Percentiles rank a stretch among this genome's conserved stretches.
phyloP scores from a whole-genome alignment of 2,113 vertebrate genomes.

The Sander lucioperca region DNA sequence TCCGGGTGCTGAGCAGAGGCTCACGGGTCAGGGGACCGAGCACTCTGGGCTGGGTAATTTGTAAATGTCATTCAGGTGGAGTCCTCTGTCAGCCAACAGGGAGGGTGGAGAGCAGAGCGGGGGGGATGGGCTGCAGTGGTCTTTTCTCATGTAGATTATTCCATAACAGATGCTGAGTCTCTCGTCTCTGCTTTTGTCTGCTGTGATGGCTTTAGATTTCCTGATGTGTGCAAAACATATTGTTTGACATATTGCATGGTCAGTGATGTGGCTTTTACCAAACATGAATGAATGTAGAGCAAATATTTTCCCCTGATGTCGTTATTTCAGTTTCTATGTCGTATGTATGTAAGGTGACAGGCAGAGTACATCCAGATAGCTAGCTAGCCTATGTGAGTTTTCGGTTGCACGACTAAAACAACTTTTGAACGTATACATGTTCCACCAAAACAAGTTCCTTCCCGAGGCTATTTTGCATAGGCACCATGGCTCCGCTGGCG shows the following conservation, averaged over 20 bases:
- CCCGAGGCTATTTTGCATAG: too few relatives aligned
- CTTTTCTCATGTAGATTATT: slow-evolving; percentile 87
- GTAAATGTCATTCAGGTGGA: slow-evolving; percentile 98
- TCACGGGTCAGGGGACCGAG: slow-evolving; percentile 96
- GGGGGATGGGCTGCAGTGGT: slow-evolving; percentile 74
- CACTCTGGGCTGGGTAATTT: slow-evolving; percentile 98
- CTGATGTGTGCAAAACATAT: slow-evolving; percentile 41
- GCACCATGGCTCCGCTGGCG: too few relatives aligned
- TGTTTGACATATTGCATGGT: slow-evolving; percentile 42
- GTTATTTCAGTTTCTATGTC: not conserved
- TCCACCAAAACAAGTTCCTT: too few relatives aligned
- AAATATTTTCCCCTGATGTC: slow-evolving; percentile 3
- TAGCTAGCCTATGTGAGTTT: too few relatives aligned
- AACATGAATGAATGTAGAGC: slow-evolving; percentile 15
- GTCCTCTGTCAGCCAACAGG: slow-evolving; percentile 86
- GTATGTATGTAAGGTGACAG: not conserved
- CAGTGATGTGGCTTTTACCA: slow-evolving; percentile 30
- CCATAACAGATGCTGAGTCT: slow-evolving; percentile 62
- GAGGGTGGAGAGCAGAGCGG: slow-evolving; percentile 61
- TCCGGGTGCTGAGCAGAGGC: slow-evolving; percentile 95
- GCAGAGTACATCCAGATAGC: too few relatives aligned
- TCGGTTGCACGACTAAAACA: too few relatives aligned
- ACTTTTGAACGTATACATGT: too few relatives aligned
- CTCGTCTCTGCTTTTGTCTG: slow-evolving; percentile 43
- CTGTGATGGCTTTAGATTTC: slow-evolving; percentile 34